Evolutionary conservation across 1,140 invertebrate genomes (phyloP).

Genomic region (Aphis gossypii): DNA sequence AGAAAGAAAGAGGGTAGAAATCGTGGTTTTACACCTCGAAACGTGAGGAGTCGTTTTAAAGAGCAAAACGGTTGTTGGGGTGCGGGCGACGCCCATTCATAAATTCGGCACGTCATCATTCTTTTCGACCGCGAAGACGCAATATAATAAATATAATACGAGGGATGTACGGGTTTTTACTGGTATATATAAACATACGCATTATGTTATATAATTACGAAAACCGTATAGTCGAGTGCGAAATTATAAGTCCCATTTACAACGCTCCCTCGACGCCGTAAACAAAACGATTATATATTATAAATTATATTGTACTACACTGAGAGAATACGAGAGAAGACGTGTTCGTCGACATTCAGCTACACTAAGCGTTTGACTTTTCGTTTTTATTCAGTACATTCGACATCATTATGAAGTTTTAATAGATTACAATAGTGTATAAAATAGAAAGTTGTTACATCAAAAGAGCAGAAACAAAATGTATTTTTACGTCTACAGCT

Average conservation of each 20-base stretch:
- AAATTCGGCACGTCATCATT: constrained; percentile 43
- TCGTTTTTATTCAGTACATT: background rate
- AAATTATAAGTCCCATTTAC: background rate
- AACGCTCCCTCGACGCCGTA: background rate
- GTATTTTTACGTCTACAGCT: background rate
- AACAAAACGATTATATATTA: constrained; percentile 24
- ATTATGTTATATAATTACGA: constrained; percentile 19
- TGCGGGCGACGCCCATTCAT: constrained; percentile 40
- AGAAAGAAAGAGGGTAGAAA: constrained; percentile 32
- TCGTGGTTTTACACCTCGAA: constrained; percentile 34
- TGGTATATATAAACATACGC: background rate
- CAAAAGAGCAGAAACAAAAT: background rate
- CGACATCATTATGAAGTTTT: background rate
- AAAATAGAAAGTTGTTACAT: background rate
- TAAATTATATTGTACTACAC: background rate
- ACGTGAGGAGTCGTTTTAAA: constrained; percentile 35
- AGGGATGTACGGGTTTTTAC: background rate
- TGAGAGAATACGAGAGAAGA: background rate
- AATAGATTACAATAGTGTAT: background rate
- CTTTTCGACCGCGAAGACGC: constrained; percentile 14
- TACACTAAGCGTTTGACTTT: background rate
- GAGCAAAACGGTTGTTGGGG: background rate
- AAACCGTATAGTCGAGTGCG: background rate
- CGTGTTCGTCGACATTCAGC: background rate
- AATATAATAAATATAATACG: background rate